A percentile compares a stretch with the other conserved stretches of the same genome.
phyloP scores from a whole-genome alignment of 2,888 invertebrate genomes.

The Eupeodes latifasciatus region DNA sequence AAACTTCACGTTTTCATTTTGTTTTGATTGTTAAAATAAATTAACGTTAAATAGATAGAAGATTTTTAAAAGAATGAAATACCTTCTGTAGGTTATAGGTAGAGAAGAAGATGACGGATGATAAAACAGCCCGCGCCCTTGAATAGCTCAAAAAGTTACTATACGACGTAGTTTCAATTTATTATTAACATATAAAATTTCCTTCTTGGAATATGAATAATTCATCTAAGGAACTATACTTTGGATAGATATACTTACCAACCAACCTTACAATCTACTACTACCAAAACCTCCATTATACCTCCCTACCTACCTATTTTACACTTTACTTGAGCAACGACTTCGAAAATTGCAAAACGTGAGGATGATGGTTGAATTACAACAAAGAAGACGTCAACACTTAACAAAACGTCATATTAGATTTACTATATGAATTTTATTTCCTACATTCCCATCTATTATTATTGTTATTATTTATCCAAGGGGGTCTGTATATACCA shows the following conservation, averaged over 20 bases:
- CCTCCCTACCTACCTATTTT: not conserved
- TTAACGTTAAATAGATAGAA: constrained; percentile 13
- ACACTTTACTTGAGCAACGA: not conserved
- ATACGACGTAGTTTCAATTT: constrained; percentile 60
- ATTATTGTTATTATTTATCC: constrained; percentile 1
- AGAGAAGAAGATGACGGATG: not conserved
- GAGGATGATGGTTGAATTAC: constrained; percentile 4
- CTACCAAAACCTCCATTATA: too few relatives aligned
- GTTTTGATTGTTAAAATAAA: constrained; percentile 35
- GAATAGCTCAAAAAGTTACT: constrained; percentile 4
- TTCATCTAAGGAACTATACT: constrained; percentile 57
- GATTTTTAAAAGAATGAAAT: constrained; percentile 11
- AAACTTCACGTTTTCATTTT: constrained; percentile 22
- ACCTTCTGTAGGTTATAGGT: not conserved
- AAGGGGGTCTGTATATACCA: not conserved
- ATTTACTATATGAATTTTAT: constrained; percentile 51
- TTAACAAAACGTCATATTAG: constrained; percentile 24
- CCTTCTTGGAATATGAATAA: constrained; percentile 64
- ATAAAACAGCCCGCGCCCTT: constrained; percentile 2
- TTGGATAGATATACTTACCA: constrained; percentile 7
- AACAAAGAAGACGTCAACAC: constrained; percentile 26
- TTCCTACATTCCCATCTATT: constrained; percentile 32
- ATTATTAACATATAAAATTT: constrained; percentile 50
- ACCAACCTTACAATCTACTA: too few relatives aligned
- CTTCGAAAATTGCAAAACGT: not conserved